phyloP scores from a whole-genome alignment of 1,140 invertebrate species.

The Scaptomyza graminum region DNA sequence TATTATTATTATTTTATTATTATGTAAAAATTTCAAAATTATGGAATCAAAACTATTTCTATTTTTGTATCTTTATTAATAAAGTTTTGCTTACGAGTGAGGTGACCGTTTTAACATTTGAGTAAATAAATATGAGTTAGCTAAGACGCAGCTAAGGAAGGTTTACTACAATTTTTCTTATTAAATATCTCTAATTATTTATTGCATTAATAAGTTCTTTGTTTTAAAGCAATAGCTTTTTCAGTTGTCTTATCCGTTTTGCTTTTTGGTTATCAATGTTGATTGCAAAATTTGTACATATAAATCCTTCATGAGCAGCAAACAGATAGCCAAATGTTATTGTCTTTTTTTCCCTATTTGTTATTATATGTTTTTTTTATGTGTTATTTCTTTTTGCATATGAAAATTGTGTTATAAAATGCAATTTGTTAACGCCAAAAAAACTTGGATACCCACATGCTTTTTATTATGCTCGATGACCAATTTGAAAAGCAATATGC shows the following conservation, averaged over 20 bases:
- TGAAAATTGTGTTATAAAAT: slow-evolving; percentile 77
- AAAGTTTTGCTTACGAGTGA: too few species aligned
- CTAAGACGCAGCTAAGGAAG: too few species aligned
- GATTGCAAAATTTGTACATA: slow-evolving; percentile 26
- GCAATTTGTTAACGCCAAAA: slow-evolving; percentile 80
- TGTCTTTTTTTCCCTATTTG: slow-evolving; percentile 22
- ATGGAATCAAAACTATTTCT: too few species aligned
- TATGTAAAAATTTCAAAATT: too few species aligned
- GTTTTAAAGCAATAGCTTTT: neutral
- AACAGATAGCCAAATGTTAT: slow-evolving; percentile 58
- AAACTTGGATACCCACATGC: slow-evolving; percentile 52
- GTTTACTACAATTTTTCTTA: too few species aligned
- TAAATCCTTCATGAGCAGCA: slow-evolving; percentile 11
- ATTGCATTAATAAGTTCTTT: neutral
- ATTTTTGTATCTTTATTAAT: too few species aligned
- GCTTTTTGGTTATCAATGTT: slow-evolving; percentile 9
- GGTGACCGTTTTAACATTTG: too few species aligned
- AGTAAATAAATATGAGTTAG: too few species aligned
- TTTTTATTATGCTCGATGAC: slow-evolving; percentile 73
- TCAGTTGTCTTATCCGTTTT: neutral
- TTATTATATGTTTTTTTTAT: neutral
- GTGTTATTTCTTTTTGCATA: slow-evolving; percentile 15
- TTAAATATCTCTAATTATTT: neutral
- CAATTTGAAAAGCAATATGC: slow-evolving; percentile 78
- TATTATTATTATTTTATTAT: too few species aligned